These are phyloP conservation scores for Tylochromis polylepis DNA, from an alignment of 2,113 vertebrate species.

Conservation along the genomic window DNA sequence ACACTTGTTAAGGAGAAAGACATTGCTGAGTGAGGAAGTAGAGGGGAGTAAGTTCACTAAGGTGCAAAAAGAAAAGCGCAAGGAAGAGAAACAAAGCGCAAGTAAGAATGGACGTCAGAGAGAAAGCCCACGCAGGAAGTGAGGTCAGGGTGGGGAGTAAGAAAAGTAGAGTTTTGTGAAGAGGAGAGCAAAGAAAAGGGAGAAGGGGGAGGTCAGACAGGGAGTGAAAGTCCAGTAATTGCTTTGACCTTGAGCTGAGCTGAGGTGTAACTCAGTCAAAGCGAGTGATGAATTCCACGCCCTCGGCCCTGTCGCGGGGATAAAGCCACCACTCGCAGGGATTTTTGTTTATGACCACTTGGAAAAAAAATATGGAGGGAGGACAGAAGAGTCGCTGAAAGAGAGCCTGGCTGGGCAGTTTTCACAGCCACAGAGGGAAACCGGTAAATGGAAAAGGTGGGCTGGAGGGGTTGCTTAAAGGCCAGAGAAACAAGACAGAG, in stretches of 20 bases:
- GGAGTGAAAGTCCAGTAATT: conserved; percentile 61
- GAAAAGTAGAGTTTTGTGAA: conserved; percentile 8
- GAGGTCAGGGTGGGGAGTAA: not conserved
- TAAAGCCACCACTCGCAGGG: conserved; percentile 28
- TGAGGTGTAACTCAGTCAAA: conserved; percentile 47
- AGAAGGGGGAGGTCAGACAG: conserved; percentile 31
- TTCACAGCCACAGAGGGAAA: not conserved
- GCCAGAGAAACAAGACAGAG: not conserved
- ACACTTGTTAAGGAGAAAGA: not conserved
- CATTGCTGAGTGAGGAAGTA: not conserved
- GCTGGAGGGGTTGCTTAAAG: not conserved
- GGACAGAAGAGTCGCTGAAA: not conserved
- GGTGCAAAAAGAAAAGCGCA: not conserved
- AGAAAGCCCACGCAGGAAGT: not conserved
- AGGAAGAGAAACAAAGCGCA: not conserved
- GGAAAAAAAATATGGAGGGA: not conserved
- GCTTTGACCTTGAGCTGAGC: conserved; percentile 62
- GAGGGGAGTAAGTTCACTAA: not conserved
- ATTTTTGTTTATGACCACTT: conserved; percentile 46
- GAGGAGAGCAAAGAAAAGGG: not conserved
- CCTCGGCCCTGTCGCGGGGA: conserved; percentile 8
- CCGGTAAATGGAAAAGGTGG: not conserved
- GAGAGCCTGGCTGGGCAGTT: not conserved
- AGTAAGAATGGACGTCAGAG: not conserved
- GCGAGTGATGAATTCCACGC: conserved; percentile 53